phyloP scores from a whole-genome alignment of 2,888 invertebrate species.

The Nematopogon swammerdamellus region DNA sequence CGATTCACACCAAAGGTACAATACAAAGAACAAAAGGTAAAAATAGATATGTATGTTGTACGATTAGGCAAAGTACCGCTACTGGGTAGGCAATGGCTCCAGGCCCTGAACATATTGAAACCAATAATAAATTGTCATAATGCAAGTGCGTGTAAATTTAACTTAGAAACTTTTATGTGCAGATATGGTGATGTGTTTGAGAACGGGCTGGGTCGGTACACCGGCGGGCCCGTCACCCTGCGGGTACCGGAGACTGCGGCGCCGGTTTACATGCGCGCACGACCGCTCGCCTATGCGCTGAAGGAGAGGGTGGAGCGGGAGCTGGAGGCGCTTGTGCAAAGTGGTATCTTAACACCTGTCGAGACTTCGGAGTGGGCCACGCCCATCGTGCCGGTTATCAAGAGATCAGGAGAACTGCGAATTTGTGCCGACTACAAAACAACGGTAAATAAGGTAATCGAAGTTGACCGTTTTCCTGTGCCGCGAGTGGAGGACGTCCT shows the following conservation, averaged over 20 bases:
- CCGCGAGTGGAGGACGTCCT: constrained; percentile 7
- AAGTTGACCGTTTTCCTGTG: constrained; percentile 10
- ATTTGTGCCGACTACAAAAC: constrained; percentile 1
- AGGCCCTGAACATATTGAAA: neutral
- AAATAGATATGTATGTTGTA: neutral
- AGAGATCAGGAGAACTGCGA: neutral
- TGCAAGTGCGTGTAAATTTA: neutral
- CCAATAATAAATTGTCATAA: neutral
- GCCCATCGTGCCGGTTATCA: neutral
- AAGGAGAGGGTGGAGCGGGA: no score
- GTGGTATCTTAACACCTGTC: no score
- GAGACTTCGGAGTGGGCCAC: neutral
- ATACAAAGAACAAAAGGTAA: neutral
- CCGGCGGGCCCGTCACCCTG: constrained; percentile 1
- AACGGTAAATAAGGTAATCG: constrained; percentile 15
- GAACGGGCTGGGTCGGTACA: constrained; percentile 2
- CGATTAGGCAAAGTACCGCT: neutral
- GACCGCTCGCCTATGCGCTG: no score
- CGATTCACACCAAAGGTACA: neutral
- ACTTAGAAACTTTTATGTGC: neutral
- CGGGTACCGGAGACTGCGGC: no score
- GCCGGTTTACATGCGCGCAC: no score
- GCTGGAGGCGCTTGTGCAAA: no score
- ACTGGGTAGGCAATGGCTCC: neutral
- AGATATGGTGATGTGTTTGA: neutral